Percentiles rank a stretch among this genome's conserved stretches.
These are phyloP conservation scores for Borostomias antarcticus DNA, from an alignment of 2,797 vertebrate genomes.

Conservation along the genomic window DNA sequence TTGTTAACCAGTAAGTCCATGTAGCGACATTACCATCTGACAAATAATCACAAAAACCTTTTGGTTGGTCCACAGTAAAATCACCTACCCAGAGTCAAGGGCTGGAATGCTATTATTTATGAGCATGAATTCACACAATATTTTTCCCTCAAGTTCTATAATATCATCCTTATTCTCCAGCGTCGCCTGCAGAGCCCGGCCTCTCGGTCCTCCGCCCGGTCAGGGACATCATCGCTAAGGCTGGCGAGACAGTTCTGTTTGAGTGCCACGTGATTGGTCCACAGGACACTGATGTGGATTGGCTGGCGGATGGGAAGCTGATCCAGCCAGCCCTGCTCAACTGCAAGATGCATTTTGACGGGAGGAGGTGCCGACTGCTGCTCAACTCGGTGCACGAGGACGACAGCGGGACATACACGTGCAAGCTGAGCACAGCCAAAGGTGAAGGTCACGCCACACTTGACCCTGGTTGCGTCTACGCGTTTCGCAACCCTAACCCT, in stretches of 20 bases:
- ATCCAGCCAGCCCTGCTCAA: conserved; percentile 96
- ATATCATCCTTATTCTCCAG: conserved; percentile 63
- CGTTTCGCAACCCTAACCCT: too few relatives aligned
- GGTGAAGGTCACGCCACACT: conserved; percentile 67
- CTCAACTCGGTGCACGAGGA: conserved; percentile 98
- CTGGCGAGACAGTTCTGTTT: conserved; percentile 92
- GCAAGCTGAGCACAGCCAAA: conserved; percentile 97
- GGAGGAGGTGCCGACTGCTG: conserved; percentile 89
- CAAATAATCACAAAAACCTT: too few relatives aligned
- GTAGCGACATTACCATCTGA: too few relatives aligned
- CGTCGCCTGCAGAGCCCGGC: conserved; percentile 72
- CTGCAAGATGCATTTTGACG: conserved; percentile 99
- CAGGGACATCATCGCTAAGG: conserved; percentile 89
- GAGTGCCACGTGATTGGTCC: conserved; percentile 89
- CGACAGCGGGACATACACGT: conserved; percentile 92
- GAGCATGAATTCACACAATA: too few relatives aligned
- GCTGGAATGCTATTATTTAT: too few relatives aligned
- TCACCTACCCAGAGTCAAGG: too few relatives aligned
- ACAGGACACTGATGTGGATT: conserved; percentile 94
- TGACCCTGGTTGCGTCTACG: too few relatives aligned
- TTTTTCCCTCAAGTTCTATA: conserved; percentile 1
- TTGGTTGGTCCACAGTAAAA: too few relatives aligned
- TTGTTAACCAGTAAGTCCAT: too few relatives aligned
- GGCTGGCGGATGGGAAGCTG: conserved; percentile 92
- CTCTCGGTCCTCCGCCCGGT: conserved; percentile 86